Conservation (phyloP, 2,888 invertebrate species). For the Bhutanitis thaidina region DNA sequence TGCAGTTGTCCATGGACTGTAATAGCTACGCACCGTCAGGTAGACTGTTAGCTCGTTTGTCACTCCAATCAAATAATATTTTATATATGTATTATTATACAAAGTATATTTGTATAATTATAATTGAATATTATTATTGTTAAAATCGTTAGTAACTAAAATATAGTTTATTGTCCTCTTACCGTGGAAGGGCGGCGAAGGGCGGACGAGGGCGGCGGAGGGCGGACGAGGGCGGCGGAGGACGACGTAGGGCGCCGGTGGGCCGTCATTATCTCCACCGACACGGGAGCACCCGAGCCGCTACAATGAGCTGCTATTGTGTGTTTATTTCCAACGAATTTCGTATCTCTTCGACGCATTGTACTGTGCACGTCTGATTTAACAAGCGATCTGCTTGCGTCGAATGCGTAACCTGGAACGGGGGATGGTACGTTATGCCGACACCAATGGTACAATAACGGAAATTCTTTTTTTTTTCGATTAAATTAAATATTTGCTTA, state of each 20-base stretch:
- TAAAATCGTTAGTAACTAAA: no score
- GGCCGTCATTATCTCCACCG: slow-evolving; percentile 16
- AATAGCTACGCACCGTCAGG: no score
- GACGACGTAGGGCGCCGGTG: not conserved
- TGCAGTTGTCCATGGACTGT: no score
- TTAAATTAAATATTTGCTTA: no score
- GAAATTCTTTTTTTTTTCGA: no score
- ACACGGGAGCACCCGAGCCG: slow-evolving; percentile 8
- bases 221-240: not conserved
- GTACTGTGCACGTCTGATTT: slow-evolving; percentile 19
- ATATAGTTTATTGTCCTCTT: not conserved
- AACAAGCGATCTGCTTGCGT: slow-evolving; percentile 10
- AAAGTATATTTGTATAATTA: no score
- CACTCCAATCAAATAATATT: no score
- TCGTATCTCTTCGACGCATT: slow-evolving; percentile 25
- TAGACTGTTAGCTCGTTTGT: no score
- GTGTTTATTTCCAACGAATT: slow-evolving; percentile 20
- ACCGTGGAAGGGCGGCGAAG: not conserved
- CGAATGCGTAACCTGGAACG: slow-evolving; percentile 10
- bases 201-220: not conserved
- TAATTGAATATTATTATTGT: no score
- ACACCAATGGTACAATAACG: no score
- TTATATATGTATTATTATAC: no score
- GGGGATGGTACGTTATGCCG: not conserved
- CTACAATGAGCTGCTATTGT: slow-evolving; percentile 21